Conservation (phyloP, 2,888 invertebrate genomes). For the Epiblema foenella region DNA sequence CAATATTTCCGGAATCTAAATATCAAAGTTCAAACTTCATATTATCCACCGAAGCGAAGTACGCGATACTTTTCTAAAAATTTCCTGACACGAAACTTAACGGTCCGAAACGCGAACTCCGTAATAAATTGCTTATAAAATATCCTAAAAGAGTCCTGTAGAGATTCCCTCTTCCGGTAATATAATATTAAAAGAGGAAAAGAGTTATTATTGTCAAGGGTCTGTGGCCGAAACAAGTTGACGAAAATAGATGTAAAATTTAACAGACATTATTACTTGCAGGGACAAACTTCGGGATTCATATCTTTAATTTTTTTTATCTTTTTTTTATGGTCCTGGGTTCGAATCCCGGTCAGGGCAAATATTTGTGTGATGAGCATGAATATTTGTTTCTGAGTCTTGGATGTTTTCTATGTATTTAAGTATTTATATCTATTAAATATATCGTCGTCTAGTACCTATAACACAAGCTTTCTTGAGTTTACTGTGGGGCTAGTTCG, state of each 20-base stretch:
- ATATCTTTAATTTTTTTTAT: neutral
- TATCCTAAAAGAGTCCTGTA: conserved; percentile 35
- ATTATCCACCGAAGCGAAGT: neutral
- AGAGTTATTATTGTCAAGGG: conserved; percentile 36
- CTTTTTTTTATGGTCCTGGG: too few relatives aligned
- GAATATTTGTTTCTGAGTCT: too few relatives aligned
- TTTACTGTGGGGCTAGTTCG: too few relatives aligned
- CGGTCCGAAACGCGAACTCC: conserved; percentile 28
- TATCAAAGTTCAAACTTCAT: conserved; percentile 8
- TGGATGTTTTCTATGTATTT: too few relatives aligned
- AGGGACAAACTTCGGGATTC: neutral
- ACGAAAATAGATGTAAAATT: conserved; percentile 8
- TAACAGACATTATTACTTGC: neutral
- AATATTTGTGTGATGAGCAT: too few relatives aligned
- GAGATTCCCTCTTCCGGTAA: conserved; percentile 36
- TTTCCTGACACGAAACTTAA: conserved; percentile 37
- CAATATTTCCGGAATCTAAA: conserved; percentile 1
- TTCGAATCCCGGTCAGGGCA: too few relatives aligned
- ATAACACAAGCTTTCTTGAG: too few relatives aligned
- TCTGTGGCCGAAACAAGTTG: conserved; percentile 29
- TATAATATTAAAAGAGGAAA: conserved; percentile 43
- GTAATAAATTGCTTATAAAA: conserved; percentile 45
- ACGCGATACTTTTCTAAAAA: conserved; percentile 23
- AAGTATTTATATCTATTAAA: too few relatives aligned
- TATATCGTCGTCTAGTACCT: too few relatives aligned